Evolutionary conservation across 2,797 vertebrate genomes (phyloP), one percentile per base, ranked within the genome.

Genomic region (Cygnus olor): DNA sequence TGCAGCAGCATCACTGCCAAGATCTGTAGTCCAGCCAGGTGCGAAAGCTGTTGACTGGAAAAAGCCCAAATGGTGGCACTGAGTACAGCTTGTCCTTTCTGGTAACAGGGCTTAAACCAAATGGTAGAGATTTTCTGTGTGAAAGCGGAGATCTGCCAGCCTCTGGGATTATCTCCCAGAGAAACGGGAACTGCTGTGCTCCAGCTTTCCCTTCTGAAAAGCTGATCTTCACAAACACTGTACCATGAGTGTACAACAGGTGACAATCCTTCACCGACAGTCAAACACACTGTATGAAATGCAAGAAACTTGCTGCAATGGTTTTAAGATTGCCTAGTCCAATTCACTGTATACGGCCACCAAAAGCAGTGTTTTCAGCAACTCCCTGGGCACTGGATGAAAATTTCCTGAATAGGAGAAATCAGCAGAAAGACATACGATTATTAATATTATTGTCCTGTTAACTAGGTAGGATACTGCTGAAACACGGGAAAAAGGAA

Each of bases 241-340:
- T 2, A 57, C 25, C 1, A 4, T 6, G 19, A 27, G 53, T 1
- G 1, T 4, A 36, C 28, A 70, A 76, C 42, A 40, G 63, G 82
- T 20, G 73, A 81, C 11, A 47, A 82, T 42, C 77, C 63, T 12
- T 58, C 13, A 44, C 58, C 0, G 0, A 6, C 71, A 28, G 47
- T 16, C 25, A 76, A 44, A 65, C 0, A 8, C 34, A 16, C 69
- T 0, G 0, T 72, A 25, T 1, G 42, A 14, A 18, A 6, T 1
- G 25, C 49, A 3, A 79, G 21, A 88, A 38, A 47, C 28, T 57
- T 15, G 11, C 74, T 68, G 56, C 47, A 27, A 16, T 30, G 40
- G 14, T 13, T 60, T 34, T 10, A 30, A 57, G 47, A 77, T 40
- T 57, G 49, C 57, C 73, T 56, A 65, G 70, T 68, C 71, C 49